phyloP scores from a whole-genome alignment of 2,797 vertebrate species.

The Pogonophryne albipinna region DNA sequence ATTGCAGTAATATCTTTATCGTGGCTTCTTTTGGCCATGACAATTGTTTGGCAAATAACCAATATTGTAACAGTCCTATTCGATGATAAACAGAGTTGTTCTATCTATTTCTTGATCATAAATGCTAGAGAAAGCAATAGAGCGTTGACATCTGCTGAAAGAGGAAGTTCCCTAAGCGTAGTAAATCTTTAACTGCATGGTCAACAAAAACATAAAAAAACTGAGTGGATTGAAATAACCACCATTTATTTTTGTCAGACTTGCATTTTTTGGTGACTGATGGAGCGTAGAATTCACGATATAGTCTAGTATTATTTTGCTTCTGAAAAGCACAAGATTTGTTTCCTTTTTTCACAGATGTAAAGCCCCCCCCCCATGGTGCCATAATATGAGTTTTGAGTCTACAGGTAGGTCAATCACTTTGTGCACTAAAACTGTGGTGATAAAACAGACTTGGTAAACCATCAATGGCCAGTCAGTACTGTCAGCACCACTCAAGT shows the following conservation, averaged over 20 bases:
- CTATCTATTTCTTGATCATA: background rate
- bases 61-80: no score
- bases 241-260: constrained; percentile 1
- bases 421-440: constrained; percentile 37
- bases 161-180: background rate
- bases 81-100: background rate
- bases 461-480: constrained; percentile 45
- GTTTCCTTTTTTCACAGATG: constrained; percentile 8
- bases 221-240: constrained; percentile 9
- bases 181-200: background rate
- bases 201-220: background rate
- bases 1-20: no score
- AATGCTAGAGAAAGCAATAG: background rate
- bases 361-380: background rate
- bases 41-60: no score
- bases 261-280: background rate
- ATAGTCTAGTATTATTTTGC: background rate
- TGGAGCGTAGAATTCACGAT: background rate
- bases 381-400: background rate
- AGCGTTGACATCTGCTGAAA: background rate
- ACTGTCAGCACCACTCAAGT: constrained; percentile 49
- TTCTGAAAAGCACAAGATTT: constrained; percentile 5
- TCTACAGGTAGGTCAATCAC: constrained; percentile 54
- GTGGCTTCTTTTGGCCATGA: no score
- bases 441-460: constrained; percentile 56